Percentiles rank a stretch among this genome's conserved stretches.
Conservation (phyloP, 2,113 vertebrate genomes). For the Brachirus orientalis region DNA sequence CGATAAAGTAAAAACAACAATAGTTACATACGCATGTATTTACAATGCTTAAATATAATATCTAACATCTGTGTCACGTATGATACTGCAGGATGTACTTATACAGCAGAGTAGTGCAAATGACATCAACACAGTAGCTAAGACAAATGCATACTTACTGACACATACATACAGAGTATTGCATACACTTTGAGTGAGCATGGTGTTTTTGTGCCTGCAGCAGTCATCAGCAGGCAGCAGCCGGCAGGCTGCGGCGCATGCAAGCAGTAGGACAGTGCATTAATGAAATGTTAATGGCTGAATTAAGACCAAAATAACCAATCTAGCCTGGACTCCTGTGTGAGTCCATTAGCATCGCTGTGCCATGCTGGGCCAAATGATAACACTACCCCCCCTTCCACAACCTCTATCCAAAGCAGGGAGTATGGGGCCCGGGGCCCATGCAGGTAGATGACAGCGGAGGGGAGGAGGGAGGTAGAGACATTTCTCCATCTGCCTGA, state of each 20-base stretch:
- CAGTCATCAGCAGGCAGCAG: constrained; percentile 88
- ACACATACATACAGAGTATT: background rate
- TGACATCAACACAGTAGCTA: no score
- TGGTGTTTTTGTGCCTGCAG: constrained; percentile 58
- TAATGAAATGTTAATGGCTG: constrained; percentile 99
- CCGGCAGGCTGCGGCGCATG: constrained; percentile 77
- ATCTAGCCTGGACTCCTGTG: constrained; percentile 91
- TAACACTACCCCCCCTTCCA: constrained; percentile 67
- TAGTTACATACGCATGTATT: background rate
- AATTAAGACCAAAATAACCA: constrained; percentile 97
- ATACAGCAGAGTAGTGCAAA: background rate
- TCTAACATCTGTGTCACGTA: no score
- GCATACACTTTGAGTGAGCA: constrained; percentile 78
- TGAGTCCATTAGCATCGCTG: constrained; percentile 94
- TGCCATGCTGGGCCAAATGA: constrained; percentile 89
- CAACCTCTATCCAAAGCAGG: constrained; percentile 65
- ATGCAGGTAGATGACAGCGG: constrained; percentile 69
- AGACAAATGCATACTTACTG: constrained; percentile 17
- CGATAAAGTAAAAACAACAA: no score
- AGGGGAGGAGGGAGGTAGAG: constrained; percentile 8
- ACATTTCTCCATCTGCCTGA: constrained; percentile 49
- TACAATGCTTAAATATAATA: background rate
- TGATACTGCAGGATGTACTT: background rate
- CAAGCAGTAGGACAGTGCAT: constrained; percentile 90
- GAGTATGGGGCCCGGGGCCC: constrained; percentile 43